A percentile compares a stretch with the other conserved stretches of the same genome.
Conservation (phyloP, 2,888 invertebrate genomes). For the Dryocosmus kuriphilus region DNA sequence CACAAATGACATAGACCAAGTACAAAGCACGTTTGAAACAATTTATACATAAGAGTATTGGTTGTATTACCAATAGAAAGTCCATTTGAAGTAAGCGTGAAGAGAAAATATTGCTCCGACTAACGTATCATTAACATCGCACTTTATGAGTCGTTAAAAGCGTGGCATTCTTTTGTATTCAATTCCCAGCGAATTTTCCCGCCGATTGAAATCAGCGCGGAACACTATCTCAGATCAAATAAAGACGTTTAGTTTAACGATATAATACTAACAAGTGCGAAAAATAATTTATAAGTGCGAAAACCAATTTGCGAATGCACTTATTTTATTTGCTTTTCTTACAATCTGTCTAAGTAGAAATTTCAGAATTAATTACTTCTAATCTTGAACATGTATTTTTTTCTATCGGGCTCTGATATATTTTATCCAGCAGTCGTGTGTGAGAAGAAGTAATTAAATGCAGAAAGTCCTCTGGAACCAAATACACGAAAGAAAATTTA, state of each 20-base stretch:
- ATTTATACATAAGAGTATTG: not conserved
- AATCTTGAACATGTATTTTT: not conserved
- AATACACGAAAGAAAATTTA: not conserved
- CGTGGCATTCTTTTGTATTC: slow-evolving; percentile 36
- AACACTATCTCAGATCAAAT: slow-evolving; percentile 25
- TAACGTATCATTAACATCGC: slow-evolving; percentile 36
- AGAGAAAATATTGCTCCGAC: slow-evolving; percentile 13
- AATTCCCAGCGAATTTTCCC: slow-evolving; percentile 9
- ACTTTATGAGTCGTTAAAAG: slow-evolving; percentile 39
- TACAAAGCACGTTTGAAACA: not conserved
- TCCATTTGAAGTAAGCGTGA: slow-evolving; percentile 10
- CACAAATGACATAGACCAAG: not conserved
- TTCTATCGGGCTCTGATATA: not conserved
- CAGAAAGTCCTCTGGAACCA: not conserved
- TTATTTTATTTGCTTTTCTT: not conserved
- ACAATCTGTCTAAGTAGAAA: not conserved
- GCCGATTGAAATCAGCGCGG: not conserved
- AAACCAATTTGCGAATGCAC: not conserved
- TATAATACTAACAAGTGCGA: slow-evolving; percentile 2
- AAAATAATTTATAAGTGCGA: not conserved
- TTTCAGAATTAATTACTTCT: not conserved
- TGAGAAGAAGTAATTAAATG: not conserved
- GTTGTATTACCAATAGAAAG: slow-evolving; percentile 27
- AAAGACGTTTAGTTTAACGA: not conserved
- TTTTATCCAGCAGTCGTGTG: not conserved